A percentile compares a stretch with the other conserved stretches of the same genome.
Conservation (phyloP, 2,113 vertebrate genomes). For the Maccullochella peelii region DNA sequence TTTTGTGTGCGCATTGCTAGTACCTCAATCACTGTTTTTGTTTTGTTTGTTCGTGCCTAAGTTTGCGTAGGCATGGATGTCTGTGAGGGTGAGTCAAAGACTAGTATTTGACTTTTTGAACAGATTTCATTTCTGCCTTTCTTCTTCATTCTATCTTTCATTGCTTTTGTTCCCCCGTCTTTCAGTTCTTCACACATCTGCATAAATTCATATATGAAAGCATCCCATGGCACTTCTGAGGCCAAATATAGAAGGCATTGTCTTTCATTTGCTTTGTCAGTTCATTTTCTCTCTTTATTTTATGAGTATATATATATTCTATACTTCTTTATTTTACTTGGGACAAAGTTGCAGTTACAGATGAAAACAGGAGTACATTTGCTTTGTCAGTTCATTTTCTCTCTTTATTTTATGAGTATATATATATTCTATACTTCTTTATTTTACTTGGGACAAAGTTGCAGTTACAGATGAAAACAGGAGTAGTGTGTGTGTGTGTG, state of each 20-base stretch:
- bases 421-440: slow-evolving; percentile 25
- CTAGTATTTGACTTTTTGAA: slow-evolving; percentile 69
- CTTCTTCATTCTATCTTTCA: slow-evolving; percentile 52
- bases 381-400: slow-evolving; percentile 24
- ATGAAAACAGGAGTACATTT: slow-evolving; percentile 35
- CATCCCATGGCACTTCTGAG: slow-evolving; percentile 50
- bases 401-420: slow-evolving; percentile 12
- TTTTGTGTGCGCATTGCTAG: background rate
- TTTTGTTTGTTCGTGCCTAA: slow-evolving; percentile 59
- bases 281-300: slow-evolving; percentile 31
- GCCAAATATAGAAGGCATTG: slow-evolving; percentile 56
- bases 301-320: background rate
- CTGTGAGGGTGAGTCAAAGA: slow-evolving; percentile 50
- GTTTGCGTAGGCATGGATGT: slow-evolving; percentile 53
- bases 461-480: slow-evolving; percentile 39
- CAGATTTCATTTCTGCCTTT: slow-evolving; percentile 52
- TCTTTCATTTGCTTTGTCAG: slow-evolving; percentile 56
- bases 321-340: slow-evolving; percentile 20
- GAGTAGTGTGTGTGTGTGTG: slow-evolving; percentile 8
- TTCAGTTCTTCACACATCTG: slow-evolving; percentile 60
- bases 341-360: slow-evolving; percentile 42
- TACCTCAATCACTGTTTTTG: slow-evolving; percentile 60
- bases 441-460: slow-evolving; percentile 36
- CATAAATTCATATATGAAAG: slow-evolving; percentile 53
- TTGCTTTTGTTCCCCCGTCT: slow-evolving; percentile 52